Conservation (phyloP, 1,140 invertebrate species). For the Coboldia fuscipes region DNA sequence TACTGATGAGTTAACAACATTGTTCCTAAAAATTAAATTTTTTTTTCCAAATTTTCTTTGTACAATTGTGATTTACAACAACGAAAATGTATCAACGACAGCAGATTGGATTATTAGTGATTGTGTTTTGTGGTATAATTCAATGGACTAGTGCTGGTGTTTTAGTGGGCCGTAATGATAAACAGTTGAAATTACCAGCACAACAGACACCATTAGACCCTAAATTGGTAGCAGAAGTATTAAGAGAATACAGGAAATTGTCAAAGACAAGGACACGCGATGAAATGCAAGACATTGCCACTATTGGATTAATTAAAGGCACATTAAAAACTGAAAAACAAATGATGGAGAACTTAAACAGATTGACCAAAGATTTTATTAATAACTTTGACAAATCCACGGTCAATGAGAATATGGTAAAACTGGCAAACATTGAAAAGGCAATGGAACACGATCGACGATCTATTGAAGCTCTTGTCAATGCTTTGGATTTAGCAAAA, state of each 20-base stretch:
- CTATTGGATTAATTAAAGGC: conserved; percentile 13
- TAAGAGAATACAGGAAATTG: background rate
- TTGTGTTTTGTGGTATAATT: too few relatives aligned
- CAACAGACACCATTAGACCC: conserved; percentile 8
- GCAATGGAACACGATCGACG: conserved; percentile 11
- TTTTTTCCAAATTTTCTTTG: too few relatives aligned
- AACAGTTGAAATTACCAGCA: too few relatives aligned
- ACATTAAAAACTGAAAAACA: conserved; percentile 11
- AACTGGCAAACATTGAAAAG: conserved; percentile 14
- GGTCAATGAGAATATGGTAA: conserved; percentile 5
- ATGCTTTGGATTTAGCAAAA: conserved; percentile 12
- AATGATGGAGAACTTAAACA: conserved; percentile 13
- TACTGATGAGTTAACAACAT: too few relatives aligned
- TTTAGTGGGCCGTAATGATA: too few relatives aligned
- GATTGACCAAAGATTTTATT: conserved; percentile 9
- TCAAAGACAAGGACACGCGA: conserved; percentile 5
- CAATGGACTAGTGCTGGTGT: too few relatives aligned
- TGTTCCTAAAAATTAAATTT: too few relatives aligned
- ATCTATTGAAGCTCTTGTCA: conserved; percentile 11
- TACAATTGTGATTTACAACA: too few relatives aligned
- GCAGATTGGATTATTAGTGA: too few relatives aligned
- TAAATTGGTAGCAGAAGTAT: conserved; percentile 9
- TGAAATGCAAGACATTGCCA: conserved; percentile 11
- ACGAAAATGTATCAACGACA: too few relatives aligned
- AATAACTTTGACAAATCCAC: conserved; percentile 5